Evolutionary conservation across 2,888 invertebrate species (phyloP).

Genomic region (Stramonita haemastoma): DNA sequence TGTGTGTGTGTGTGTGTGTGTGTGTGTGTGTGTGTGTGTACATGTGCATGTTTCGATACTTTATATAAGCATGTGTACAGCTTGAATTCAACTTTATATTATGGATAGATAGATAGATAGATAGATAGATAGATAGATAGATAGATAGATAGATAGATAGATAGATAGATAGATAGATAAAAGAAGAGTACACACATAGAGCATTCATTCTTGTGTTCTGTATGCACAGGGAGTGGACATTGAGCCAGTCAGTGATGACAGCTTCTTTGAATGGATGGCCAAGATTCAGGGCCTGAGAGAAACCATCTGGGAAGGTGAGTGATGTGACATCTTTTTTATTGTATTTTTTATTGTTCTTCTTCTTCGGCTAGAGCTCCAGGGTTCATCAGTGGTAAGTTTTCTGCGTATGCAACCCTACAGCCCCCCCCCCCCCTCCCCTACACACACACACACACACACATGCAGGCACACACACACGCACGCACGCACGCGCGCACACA

Average conservation of each 20-base stretch:
- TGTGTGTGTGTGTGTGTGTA: background rate
- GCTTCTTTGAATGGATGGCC: constrained; percentile 75
- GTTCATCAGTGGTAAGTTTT: too few relatives aligned
- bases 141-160: background rate
- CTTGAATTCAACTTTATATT: too few relatives aligned
- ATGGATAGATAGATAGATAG: too few relatives aligned
- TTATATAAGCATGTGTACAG: background rate
- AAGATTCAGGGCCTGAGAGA: constrained; percentile 69
- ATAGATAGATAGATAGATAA: background rate
- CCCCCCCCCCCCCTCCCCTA: background rate
- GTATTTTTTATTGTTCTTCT: too few relatives aligned
- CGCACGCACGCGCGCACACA: too few relatives aligned
- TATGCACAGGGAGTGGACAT: constrained; percentile 69
- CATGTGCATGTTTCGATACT: background rate
- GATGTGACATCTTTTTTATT: too few relatives aligned
- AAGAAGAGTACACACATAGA: background rate
- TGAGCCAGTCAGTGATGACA: constrained; percentile 67
- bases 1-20: background rate
- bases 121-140: too few relatives aligned
- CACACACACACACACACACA: background rate
- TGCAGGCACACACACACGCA: background rate
- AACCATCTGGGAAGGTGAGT: constrained; percentile 74
- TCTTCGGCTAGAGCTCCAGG: too few relatives aligned
- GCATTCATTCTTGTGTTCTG: background rate
- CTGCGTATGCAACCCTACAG: too few relatives aligned